A percentile compares a stretch with the other conserved stretches of the same genome.
These are phyloP conservation scores for Thereva unica DNA, from an alignment of 2,888 invertebrate species.

Conservation along the genomic window DNA sequence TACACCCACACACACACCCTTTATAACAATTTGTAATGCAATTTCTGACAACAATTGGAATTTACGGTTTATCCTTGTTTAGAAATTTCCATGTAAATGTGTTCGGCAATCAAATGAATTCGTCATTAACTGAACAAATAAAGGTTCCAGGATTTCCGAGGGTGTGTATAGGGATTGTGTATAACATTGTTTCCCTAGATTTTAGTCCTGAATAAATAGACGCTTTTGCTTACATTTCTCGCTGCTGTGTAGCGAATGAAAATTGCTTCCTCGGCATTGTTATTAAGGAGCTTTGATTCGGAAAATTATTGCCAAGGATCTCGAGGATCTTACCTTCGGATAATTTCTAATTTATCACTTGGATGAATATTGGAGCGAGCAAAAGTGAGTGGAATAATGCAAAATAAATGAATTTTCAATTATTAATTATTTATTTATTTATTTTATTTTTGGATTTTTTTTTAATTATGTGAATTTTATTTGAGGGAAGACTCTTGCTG, in stretches of 20 bases:
- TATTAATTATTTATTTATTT: too few species aligned
- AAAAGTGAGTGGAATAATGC: too few species aligned
- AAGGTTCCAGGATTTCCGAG: not conserved
- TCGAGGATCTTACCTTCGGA: slow-evolving; percentile 39
- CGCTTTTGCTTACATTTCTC: slow-evolving; percentile 12
- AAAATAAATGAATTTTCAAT: too few species aligned
- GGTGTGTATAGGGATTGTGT: not conserved
- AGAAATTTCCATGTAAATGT: slow-evolving; percentile 34
- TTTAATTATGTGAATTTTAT: too few species aligned
- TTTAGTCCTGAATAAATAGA: slow-evolving; percentile 31
- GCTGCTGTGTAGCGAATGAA: not conserved
- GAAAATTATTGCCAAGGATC: slow-evolving; percentile 12
- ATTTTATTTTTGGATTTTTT: too few species aligned
- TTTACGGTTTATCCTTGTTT: slow-evolving; percentile 34
- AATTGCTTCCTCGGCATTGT: slow-evolving; percentile 16
- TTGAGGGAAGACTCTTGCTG: too few species aligned
- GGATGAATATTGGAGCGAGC: slow-evolving; percentile 26
- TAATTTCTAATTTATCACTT: slow-evolving; percentile 41
- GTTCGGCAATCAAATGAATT: slow-evolving; percentile 41
- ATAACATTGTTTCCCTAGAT: slow-evolving; percentile 28
- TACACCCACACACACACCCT: slow-evolving; percentile 16
- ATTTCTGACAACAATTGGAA: slow-evolving; percentile 42
- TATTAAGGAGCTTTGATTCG: slow-evolving; percentile 25
- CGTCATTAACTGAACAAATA: slow-evolving; percentile 41
- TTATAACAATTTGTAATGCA: slow-evolving; percentile 39